These are phyloP conservation scores for Pararge aegeria DNA, from an alignment of 1,140 invertebrate genomes.

Conservation along the genomic window DNA sequence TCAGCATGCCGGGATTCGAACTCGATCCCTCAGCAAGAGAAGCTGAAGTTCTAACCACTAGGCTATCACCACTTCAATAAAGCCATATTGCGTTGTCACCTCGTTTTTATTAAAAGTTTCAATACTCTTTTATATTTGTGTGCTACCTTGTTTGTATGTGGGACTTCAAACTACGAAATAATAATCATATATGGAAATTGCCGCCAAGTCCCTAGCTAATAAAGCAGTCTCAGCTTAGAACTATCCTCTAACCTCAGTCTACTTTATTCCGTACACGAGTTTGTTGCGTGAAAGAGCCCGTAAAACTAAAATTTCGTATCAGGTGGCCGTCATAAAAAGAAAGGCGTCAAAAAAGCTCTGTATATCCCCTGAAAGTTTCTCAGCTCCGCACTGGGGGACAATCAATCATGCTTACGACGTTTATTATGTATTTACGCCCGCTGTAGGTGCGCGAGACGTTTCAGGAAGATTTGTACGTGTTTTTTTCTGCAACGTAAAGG, in stretches of 20 bases:
- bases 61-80: no score
- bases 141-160: no score
- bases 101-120: no score
- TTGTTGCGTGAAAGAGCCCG: conserved; percentile 6
- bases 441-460: conserved; percentile 2
- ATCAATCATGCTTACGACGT: conserved; percentile 40
- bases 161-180: no score
- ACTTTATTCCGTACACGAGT: conserved; percentile 15
- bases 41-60: no score
- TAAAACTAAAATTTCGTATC: conserved; percentile 23
- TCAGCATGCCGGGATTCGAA: no score
- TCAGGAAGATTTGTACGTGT: conserved; percentile 6
- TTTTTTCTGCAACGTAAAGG: not conserved
- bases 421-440: conserved; percentile 37
- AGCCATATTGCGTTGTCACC: no score
- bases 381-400: conserved; percentile 31
- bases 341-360: conserved; percentile 16
- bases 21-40: no score
- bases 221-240: not conserved
- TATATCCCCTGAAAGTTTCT: conserved; percentile 26
- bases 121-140: no score
- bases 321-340: conserved; percentile 36
- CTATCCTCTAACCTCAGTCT: conserved; percentile 5
- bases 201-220: no score
- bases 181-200: no score